These are phyloP conservation scores for Drosophila mimetica DNA, from an alignment of 2,888 invertebrate genomes.

Conservation along the genomic window DNA sequence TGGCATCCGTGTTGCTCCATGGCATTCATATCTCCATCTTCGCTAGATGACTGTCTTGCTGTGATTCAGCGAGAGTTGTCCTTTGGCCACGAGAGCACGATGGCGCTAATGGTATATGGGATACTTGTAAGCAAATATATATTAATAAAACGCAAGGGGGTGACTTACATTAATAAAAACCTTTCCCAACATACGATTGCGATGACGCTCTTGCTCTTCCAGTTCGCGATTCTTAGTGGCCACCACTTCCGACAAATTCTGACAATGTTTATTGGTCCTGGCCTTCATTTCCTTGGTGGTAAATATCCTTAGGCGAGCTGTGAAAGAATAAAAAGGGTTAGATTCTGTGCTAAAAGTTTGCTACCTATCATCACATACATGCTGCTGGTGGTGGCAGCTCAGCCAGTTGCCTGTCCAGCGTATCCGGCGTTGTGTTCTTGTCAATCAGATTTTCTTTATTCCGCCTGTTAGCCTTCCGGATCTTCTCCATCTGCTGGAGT, in stretches of 20 bases:
- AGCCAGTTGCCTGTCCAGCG: conserved; percentile 75
- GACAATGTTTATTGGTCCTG: conserved; percentile 87
- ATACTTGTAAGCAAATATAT: background rate
- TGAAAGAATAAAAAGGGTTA: background rate
- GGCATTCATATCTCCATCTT: background rate
- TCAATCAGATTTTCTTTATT: conserved; percentile 79
- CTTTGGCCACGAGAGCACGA: conserved; percentile 81
- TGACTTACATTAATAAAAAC: conserved; percentile 89
- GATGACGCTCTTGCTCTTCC: conserved; percentile 87
- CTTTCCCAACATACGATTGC: conserved; percentile 90
- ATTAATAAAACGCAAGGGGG: background rate
- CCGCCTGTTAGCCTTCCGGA: conserved; percentile 78
- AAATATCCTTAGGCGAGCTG: conserved; percentile 85
- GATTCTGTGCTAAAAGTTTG: fast-evolving
- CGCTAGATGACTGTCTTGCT: conserved; percentile 81
- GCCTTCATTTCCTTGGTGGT: conserved; percentile 87
- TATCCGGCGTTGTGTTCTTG: conserved; percentile 66
- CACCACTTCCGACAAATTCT: conserved; percentile 89
- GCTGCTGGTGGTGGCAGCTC: conserved; percentile 83
- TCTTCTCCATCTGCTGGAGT: conserved; percentile 77
- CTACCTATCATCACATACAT: conserved; percentile 69
- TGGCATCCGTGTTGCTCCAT: background rate
- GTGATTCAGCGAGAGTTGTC: conserved; percentile 82
- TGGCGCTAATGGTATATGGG: conserved; percentile 72
- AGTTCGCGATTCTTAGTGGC: conserved; percentile 87